Conservation (phyloP, 2,113 vertebrate genomes). For the Condylura cristata region DNA sequence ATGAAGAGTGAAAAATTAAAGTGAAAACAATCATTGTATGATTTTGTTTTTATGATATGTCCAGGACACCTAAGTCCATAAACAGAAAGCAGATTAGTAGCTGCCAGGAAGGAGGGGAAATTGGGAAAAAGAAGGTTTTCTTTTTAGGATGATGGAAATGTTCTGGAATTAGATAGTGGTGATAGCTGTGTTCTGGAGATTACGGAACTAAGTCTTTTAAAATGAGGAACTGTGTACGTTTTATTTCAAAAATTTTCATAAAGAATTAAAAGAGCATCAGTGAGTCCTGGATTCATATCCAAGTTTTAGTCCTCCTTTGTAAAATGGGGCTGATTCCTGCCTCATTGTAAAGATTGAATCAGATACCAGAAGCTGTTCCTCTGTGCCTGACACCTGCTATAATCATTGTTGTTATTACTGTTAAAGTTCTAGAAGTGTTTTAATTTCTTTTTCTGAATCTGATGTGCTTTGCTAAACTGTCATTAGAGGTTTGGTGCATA, state of each 20-base stretch:
- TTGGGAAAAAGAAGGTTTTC: background rate
- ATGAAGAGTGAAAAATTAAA: background rate
- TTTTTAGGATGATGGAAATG: background rate
- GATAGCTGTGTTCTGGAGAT: slow-evolving; percentile 11
- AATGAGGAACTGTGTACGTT: background rate
- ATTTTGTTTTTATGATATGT: background rate
- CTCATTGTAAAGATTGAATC: background rate
- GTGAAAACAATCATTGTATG: background rate
- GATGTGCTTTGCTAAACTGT: background rate
- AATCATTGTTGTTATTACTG: background rate
- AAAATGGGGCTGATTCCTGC: background rate
- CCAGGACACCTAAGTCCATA: background rate
- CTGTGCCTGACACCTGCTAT: background rate
- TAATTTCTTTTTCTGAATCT: background rate
- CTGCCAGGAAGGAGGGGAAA: background rate
- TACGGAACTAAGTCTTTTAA: background rate
- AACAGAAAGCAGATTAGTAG: background rate
- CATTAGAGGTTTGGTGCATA: background rate
- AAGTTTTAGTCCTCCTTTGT: background rate
- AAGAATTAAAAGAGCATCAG: background rate
- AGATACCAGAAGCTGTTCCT: background rate
- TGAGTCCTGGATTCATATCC: background rate
- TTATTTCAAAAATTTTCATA: slow-evolving; percentile 16
- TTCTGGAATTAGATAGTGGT: slow-evolving; percentile 12
- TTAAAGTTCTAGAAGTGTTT: background rate